phyloP scores from a whole-genome alignment of 2,113 vertebrate genomes.

The Brienomyrus brachyistius region DNA sequence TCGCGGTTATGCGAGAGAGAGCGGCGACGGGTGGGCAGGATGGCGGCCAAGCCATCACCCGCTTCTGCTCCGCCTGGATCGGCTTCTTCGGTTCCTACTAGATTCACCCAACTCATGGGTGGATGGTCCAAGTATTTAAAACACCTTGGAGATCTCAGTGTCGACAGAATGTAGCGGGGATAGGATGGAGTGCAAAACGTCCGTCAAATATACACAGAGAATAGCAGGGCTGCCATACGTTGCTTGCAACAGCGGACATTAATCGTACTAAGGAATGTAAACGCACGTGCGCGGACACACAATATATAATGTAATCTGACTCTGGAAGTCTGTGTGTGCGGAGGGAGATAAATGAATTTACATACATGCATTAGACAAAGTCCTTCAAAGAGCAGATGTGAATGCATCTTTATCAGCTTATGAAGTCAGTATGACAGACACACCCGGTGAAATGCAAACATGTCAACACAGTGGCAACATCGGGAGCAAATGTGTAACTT shows the following conservation, averaged over 20 bases:
- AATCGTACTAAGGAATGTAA: background rate
- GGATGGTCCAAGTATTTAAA: background rate
- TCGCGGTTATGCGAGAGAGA: background rate
- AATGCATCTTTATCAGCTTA: background rate
- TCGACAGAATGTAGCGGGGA: background rate
- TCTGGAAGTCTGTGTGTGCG: background rate
- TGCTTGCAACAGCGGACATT: background rate
- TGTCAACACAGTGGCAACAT: background rate
- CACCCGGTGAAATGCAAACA: background rate
- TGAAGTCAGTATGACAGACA: background rate
- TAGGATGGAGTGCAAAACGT: background rate
- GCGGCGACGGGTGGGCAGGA: background rate
- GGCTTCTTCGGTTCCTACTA: background rate
- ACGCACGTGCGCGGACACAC: background rate
- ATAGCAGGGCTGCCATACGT: background rate
- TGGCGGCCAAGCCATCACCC: background rate
- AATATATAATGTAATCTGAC: background rate
- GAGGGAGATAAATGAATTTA: background rate
- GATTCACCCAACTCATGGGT: background rate
- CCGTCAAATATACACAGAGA: background rate
- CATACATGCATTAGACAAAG: background rate
- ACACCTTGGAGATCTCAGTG: background rate
- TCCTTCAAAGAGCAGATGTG: background rate
- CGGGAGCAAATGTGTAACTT: background rate
- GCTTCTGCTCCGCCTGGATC: background rate